These are phyloP conservation scores for Loripinus fragilis DNA, from an alignment of 2,888 invertebrate species.

Conservation along the genomic window DNA sequence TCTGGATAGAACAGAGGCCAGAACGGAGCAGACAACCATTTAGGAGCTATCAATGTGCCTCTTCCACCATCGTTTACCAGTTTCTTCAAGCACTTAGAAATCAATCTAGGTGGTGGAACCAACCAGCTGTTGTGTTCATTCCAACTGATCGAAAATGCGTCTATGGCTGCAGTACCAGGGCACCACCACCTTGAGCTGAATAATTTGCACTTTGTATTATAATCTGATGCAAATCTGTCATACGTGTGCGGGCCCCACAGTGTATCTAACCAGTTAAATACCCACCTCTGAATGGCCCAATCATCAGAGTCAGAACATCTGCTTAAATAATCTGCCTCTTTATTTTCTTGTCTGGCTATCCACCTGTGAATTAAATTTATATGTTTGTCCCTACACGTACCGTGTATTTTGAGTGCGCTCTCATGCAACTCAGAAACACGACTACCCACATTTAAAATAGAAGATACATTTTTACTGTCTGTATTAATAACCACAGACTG, in stretches of 20 bases:
- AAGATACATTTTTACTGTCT: not conserved
- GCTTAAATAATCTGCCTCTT: not conserved
- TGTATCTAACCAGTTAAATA: not conserved
- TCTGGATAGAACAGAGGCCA: too few species aligned
- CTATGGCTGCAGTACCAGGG: too few species aligned
- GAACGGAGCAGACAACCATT: too few species aligned
- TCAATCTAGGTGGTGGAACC: too few species aligned
- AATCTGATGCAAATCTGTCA: conserved; percentile 1
- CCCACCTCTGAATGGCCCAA: not conserved
- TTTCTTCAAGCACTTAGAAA: too few species aligned
- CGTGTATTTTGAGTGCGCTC: not conserved
- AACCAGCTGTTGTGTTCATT: too few species aligned
- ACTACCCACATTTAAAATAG: not conserved
- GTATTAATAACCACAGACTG: not conserved
- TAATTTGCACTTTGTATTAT: not conserved
- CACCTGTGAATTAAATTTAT: not conserved
- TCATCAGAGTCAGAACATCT: conserved; percentile 3
- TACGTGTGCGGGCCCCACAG: not conserved
- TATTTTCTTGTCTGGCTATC: not conserved
- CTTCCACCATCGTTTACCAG: too few species aligned
- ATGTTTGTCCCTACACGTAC: not conserved
- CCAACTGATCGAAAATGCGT: too few species aligned
- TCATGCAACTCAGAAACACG: not conserved
- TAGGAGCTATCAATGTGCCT: too few species aligned
- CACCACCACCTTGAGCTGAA: too few species aligned